Base-by-base conservation (phyloP, 2,113 vertebrate species). In the Pachycephala philippinensis region DNA sequence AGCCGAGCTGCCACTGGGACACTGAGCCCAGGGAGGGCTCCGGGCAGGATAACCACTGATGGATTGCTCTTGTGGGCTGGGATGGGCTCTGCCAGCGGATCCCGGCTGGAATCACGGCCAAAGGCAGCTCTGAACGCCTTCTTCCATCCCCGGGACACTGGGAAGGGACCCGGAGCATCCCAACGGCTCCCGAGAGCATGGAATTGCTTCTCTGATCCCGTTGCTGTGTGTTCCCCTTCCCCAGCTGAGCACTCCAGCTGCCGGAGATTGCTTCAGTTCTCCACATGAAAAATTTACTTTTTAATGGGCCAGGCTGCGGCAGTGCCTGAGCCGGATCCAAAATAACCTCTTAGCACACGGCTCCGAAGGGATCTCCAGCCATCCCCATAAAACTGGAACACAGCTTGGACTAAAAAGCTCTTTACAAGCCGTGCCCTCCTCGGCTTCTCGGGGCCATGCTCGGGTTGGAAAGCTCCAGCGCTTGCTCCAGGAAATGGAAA, bases 231-330 rank as follows among this genome's bases (percentile, higher is more conserved):
- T 5, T 26, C 9, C 4, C 33, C 40, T 52, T 50, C 52, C 33
- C 89, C 94, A 63, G 87, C 50, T 4, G 30, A 95, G 86, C 24
- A 2, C 80, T 92, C 83, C 86, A 30, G 83, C 91, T 94, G 89
- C 81, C 80, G 61, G 61, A 42, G 57, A 44, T 47, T 80, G 82
- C 16, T 57, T 53, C 93, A 60, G 54, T 33, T 45, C 94, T 39
- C 69, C 70, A 65, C 93, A 93, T 95, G 94, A 97, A 96, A 96
- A 95, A 93, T 96, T 91, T 44, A 91, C 91, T 85, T 94, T 95
- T 93, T 94, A 95, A 94, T 85, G 93, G 94, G 94, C 74, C 93
- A 65, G 70, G 35, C 84, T 66, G 89, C 86, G n/a, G 47, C 90
- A 63, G 69, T 2, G 49, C 78, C 78, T 30, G 82, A 89, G 89